These are phyloP conservation scores for Chloroceryle aenea DNA, from an alignment of 2,113 vertebrate genomes.

Conservation along the genomic window DNA sequence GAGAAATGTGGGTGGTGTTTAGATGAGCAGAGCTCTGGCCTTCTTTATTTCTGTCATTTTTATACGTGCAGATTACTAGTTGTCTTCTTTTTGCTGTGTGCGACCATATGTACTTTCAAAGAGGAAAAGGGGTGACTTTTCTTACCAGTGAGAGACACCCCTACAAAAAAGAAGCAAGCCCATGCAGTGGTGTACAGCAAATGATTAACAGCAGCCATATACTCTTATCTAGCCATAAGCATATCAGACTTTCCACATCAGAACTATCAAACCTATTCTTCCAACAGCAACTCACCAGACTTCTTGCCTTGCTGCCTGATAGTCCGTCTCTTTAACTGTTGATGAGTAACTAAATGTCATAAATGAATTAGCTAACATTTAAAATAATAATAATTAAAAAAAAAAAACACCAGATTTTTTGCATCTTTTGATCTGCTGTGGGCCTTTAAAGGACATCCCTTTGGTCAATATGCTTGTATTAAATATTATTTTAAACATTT, in stretches of 20 bases:
- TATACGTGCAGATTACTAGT: fast-evolving
- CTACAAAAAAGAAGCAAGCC: not conserved
- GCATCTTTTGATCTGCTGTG: not conserved
- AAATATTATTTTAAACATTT: not conserved
- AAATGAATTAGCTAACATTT: not conserved
- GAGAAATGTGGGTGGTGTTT: not conserved
- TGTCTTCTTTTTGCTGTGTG: not conserved
- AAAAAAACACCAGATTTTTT: not conserved
- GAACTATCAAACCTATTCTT: not conserved
- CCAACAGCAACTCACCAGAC: not conserved
- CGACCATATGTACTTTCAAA: not conserved
- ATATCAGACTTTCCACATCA: not conserved
- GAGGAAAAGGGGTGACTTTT: not conserved
- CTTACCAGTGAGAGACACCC: not conserved
- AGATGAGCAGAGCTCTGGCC: not conserved
- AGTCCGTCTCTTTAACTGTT: not conserved
- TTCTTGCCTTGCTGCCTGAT: not conserved
- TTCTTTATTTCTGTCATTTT: not conserved
- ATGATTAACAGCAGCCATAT: not conserved
- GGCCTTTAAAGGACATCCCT: not conserved
- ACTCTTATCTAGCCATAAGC: not conserved
- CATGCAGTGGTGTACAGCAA: fast-evolving
- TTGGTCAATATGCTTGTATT: not conserved
- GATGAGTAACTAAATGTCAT: not conserved
- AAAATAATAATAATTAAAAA: not conserved